phyloP scores from a whole-genome alignment of 2,113 vertebrate species.

The Camelus bactrianus region DNA sequence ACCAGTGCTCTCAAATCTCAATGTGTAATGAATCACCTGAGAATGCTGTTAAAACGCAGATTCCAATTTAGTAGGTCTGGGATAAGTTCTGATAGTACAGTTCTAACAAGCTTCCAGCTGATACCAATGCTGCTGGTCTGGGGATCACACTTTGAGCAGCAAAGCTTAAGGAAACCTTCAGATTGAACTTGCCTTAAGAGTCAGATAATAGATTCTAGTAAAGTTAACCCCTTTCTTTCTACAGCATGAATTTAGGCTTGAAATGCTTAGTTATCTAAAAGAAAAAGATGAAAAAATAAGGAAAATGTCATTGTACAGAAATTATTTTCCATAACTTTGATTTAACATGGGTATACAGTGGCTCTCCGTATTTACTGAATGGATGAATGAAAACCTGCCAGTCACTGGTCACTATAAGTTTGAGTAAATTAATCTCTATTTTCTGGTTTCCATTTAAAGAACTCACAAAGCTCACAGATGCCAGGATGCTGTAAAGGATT shows the following conservation, averaged over 20 bases:
- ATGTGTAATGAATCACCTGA: background rate
- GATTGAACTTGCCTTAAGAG: background rate
- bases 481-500: constrained; percentile 15
- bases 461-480: background rate
- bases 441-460: constrained; percentile 37
- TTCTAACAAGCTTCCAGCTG: constrained; percentile 9
- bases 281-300: background rate
- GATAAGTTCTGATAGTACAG: background rate
- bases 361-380: background rate
- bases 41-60: background rate
- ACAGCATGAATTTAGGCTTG: background rate
- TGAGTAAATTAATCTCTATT: background rate
- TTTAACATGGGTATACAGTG: background rate
- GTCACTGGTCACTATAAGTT: background rate
- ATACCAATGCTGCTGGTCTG: background rate
- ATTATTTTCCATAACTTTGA: background rate
- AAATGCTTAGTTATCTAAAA: constrained; percentile 40
- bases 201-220: background rate
- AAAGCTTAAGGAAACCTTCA: constrained; percentile 31
- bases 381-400: background rate
- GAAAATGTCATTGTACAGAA: background rate
- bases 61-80: background rate
- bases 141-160: background rate
- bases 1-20: background rate
- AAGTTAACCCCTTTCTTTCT: background rate